These are phyloP conservation scores for Lipophrys pholis DNA, from an alignment of 2,113 vertebrate genomes.

Conservation along the genomic window DNA sequence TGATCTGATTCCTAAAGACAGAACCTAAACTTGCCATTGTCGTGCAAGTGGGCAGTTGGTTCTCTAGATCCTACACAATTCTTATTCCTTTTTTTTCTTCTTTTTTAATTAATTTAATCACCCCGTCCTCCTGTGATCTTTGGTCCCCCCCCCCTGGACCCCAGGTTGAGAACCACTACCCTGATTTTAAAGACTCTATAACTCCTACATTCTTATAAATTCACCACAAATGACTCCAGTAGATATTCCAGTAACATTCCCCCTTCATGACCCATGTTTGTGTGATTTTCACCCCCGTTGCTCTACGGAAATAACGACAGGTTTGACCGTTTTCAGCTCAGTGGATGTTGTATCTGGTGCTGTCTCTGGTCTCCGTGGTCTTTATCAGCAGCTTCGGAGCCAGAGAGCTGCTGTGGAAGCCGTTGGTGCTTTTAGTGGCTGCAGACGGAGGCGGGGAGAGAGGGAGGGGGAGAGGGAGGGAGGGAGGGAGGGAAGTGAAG, in stretches of 20 bases:
- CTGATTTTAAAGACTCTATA: not conserved
- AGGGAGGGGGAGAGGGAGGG: not conserved
- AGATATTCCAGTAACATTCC: not conserved
- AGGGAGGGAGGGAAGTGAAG: not conserved
- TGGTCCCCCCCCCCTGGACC: too few species aligned
- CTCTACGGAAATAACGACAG: not conserved
- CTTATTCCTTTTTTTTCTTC: too few species aligned
- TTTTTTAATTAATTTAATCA: too few species aligned
- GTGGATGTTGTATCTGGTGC: constrained; percentile 74
- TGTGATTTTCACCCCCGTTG: not conserved
- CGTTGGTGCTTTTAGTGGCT: constrained; percentile 75
- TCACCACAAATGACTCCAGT: not conserved
- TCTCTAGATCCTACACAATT: too few species aligned
- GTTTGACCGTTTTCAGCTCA: constrained; percentile 34
- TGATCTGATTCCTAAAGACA: too few species aligned
- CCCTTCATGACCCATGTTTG: not conserved
- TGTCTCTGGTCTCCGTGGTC: constrained; percentile 80
- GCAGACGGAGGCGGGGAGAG: not conserved
- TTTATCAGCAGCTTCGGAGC: constrained; percentile 81
- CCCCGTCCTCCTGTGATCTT: too few species aligned
- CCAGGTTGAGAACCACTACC: too few species aligned
- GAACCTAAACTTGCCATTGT: too few species aligned
- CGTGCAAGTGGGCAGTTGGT: too few species aligned
- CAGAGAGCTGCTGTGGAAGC: constrained; percentile 73
- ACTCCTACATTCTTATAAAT: not conserved